Base-by-base conservation (phyloP, 2,797 vertebrate species). In the Pseudochaenichthys georgianus region DNA sequence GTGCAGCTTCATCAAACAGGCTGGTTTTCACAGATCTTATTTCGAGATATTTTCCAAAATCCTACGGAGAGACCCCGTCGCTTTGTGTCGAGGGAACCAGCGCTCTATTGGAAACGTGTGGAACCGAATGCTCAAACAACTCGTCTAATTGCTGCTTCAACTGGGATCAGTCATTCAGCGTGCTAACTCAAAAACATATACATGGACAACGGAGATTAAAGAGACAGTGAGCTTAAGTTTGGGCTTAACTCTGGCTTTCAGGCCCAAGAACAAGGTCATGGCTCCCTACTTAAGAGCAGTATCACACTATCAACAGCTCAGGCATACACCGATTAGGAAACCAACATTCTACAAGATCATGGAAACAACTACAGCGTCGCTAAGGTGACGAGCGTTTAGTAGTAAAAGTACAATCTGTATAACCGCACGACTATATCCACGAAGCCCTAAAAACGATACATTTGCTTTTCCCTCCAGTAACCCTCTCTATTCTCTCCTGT, bases 201-300 rank as follows among this genome's bases (percentile, higher is more conserved):
- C 1, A 15, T 47, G 16, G 10, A 45, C 50, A 17, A 16, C 3
- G 4, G n/a, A n/a, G 11, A 55, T 57, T 58, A 61, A 64, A 19
- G 21, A 65, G 10, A 69, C 19, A 13, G 28, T 50, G 38, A 62
- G 41, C 28, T 76, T 47, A 61, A 28, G 43, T 63, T 57, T 73
- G 19, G 43, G 12, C n/a, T 73, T 57, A 61, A 68, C 8, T 46
- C 0, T 34, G 17, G 38, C 15, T 69, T 72, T 60, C 47, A 15
- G 48, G 38, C 16, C 62, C 1, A 63, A 13, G 5, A 71, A 50
- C 28, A 80, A 57, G 42, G 19, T 64, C 21, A 53, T 34, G 42
- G 59, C 19, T 3, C 4, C 1, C 45, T 28, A 41, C 23, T 64
- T 2, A 53, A 73, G 48, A 64, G 43, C 21, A 69, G 54, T 3